phyloP scores from a whole-genome alignment of 2,797 vertebrate species.

The Danio aesculapii region DNA sequence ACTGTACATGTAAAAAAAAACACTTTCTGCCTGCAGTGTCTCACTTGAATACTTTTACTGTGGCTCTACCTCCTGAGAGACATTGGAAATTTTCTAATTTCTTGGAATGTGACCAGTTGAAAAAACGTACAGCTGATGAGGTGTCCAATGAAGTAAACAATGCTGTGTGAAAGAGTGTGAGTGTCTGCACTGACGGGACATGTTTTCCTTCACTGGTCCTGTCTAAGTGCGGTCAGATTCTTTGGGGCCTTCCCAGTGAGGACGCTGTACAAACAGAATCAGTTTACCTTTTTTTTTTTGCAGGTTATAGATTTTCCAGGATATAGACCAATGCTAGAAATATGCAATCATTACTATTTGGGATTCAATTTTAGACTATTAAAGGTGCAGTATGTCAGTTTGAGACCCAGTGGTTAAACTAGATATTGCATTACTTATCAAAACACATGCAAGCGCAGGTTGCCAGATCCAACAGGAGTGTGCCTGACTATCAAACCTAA shows the following conservation, averaged over 20 bases:
- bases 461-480: no score
- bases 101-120: conserved; percentile 75
- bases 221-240: conserved; percentile 59
- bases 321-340: not conserved
- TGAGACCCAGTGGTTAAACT: no score
- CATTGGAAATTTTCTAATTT: conserved; percentile 52
- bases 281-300: conserved; percentile 54
- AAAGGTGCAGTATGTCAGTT: no score
- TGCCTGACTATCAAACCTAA: no score
- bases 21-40: no score
- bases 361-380: not conserved
- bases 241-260: conserved; percentile 61
- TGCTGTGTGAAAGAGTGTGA: conserved; percentile 65
- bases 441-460: no score
- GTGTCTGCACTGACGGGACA: conserved; percentile 62
- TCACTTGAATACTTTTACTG: not conserved
- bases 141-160: conserved; percentile 83
- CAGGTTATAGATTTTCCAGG: conserved; percentile 40
- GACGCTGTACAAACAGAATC: conserved; percentile 69
- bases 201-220: conserved; percentile 73
- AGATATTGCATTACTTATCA: no score
- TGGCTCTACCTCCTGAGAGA: conserved; percentile 64
- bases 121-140: conserved; percentile 72
- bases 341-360: not conserved
- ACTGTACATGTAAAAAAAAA: no score